Percentiles rank a stretch among this genome's conserved stretches.
Conservation (phyloP, 1,140 invertebrate species). For the Neodiprion pinetum region DNA sequence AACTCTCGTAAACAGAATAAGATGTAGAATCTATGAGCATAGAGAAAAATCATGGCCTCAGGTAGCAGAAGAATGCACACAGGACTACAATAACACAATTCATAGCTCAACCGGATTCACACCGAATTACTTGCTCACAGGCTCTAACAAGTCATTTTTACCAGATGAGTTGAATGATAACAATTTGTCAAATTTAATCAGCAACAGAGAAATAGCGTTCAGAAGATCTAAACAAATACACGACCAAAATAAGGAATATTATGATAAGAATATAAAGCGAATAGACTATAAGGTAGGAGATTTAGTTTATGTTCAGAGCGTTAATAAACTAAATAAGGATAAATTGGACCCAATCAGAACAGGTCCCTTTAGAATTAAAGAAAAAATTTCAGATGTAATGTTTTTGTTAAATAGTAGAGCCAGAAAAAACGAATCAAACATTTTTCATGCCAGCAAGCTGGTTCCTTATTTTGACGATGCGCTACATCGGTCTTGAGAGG, state of each 20-base stretch:
- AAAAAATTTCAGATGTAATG: constrained; percentile 25
- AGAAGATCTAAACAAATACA: constrained; percentile 26
- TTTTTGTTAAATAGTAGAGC: constrained; percentile 13
- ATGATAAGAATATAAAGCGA: constrained; percentile 24
- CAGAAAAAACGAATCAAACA: constrained; percentile 17
- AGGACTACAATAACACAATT: constrained; percentile 32
- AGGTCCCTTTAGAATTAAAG: constrained; percentile 24
- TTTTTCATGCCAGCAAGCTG: neutral
- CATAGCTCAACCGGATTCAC: constrained; percentile 32
- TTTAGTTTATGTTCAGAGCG: no score
- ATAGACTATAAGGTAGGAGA: constrained; percentile 22
- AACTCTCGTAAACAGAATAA: constrained; percentile 28
- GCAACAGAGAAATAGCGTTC: constrained; percentile 26
- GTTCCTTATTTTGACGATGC: constrained; percentile 2
- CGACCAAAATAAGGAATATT: constrained; percentile 29
- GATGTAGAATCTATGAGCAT: constrained; percentile 24
- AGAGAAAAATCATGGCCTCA: constrained; percentile 31
- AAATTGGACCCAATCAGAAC: constrained; percentile 21
- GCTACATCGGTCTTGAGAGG: neutral
- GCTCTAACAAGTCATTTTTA: constrained; percentile 24
- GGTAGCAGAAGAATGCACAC: constrained; percentile 30
- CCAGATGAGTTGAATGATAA: constrained; percentile 23
- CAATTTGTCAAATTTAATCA: constrained; percentile 17
- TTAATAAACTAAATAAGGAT: no score
- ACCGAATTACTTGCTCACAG: constrained; percentile 31